Conservation (phyloP, 2,888 invertebrate genomes). For the Hypena proboscidalis region DNA sequence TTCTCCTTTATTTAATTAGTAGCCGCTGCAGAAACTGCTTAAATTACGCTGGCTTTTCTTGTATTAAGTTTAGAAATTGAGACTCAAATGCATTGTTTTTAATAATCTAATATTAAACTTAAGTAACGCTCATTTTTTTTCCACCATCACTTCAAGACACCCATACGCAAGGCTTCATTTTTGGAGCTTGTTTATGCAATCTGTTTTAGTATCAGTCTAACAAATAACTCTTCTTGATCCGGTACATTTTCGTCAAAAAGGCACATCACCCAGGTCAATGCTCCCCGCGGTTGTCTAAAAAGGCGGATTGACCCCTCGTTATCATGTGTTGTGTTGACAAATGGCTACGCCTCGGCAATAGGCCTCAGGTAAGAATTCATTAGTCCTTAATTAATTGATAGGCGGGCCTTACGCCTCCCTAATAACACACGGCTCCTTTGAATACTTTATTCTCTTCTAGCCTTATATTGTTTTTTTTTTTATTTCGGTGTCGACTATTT, state of each 20-base stretch:
- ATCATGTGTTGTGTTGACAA: slow-evolving; percentile 72
- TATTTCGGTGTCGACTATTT: slow-evolving; percentile 19
- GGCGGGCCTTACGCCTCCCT: slow-evolving; percentile 59
- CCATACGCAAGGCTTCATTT: no score
- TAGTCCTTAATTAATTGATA: slow-evolving; percentile 75
- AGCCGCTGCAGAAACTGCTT: no score
- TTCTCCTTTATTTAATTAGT: no score
- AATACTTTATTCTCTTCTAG: slow-evolving; percentile 33
- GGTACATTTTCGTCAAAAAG: slow-evolving; percentile 8
- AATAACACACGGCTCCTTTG: slow-evolving; percentile 51
- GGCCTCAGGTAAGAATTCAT: slow-evolving; percentile 67
- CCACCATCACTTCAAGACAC: no score
- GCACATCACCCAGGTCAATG: slow-evolving; percentile 40
- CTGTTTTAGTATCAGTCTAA: no score
- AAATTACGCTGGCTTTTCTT: no score
- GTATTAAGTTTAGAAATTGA: no score
- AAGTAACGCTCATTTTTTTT: no score
- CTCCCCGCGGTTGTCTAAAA: slow-evolving; percentile 41
- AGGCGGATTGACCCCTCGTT: slow-evolving; percentile 52
- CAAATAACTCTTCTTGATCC: no score
- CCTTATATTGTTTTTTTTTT: slow-evolving; percentile 29
- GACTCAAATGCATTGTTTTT: no score
- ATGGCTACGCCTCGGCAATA: slow-evolving; percentile 66
- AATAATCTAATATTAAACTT: no score
- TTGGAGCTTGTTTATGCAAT: no score